Conservation (phyloP, 2,888 invertebrate species). For the Petrophora chlorosata region DNA sequence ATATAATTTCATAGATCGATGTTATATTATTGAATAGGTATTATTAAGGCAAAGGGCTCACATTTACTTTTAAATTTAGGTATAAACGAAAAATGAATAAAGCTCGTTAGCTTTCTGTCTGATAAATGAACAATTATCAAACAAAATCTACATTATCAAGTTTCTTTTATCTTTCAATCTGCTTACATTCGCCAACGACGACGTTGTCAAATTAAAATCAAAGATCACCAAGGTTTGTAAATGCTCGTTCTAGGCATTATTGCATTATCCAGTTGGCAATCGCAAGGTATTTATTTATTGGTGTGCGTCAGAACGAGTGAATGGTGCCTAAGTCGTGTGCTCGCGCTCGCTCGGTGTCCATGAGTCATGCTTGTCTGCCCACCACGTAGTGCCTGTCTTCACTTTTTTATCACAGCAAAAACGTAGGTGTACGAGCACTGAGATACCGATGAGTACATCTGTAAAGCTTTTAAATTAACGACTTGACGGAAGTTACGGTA, state of each 20-base stretch:
- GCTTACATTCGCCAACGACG: too few relatives aligned
- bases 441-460: slow-evolving; percentile 12
- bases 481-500: slow-evolving; percentile 8
- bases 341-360: slow-evolving; percentile 20
- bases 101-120: too few relatives aligned
- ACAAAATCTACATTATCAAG: too few relatives aligned
- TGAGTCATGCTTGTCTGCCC: slow-evolving; percentile 60
- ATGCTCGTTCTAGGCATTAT: not conserved
- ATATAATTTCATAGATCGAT: too few relatives aligned
- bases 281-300: slow-evolving; percentile 16
- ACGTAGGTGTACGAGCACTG: slow-evolving; percentile 34
- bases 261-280: slow-evolving; percentile 9
- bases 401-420: slow-evolving; percentile 40
- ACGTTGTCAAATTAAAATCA: too few relatives aligned
- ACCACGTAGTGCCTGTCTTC: slow-evolving; percentile 50
- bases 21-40: too few relatives aligned
- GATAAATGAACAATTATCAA: too few relatives aligned
- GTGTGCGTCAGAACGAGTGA: slow-evolving; percentile 2
- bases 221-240: not conserved
- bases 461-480: slow-evolving; percentile 9
- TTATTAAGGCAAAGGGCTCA: too few relatives aligned
- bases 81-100: too few relatives aligned
- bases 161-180: too few relatives aligned
- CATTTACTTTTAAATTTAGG: too few relatives aligned
- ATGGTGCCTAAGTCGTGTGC: slow-evolving; percentile 16